Base-by-base conservation (phyloP, 92 coral and sea anemone species). In the Zoanthus sociatus region DNA sequence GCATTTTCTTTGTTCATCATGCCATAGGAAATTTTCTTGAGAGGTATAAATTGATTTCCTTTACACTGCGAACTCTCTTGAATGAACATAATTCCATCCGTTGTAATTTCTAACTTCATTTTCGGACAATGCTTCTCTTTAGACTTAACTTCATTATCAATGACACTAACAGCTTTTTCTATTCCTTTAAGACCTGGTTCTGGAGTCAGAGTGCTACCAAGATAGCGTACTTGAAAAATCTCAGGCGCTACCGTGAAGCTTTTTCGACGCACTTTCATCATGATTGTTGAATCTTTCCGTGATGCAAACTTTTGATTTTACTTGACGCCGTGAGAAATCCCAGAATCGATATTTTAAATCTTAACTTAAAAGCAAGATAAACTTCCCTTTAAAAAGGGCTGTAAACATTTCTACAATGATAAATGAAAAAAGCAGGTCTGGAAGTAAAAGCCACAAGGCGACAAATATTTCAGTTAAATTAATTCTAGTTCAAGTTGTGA, bases 171-270 rank as follows among this genome's bases (percentile, higher is more conserved):
- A 0, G 98, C 97, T 46, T 95, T 91, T 63, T 95, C 92, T 26
- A 97, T 93, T 50, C 97, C 95, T 13, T 86, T 78, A 13, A 93
- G 88, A 46, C 98, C 99, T 9, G 97, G 90, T 64, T 95, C 98
- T 8, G 86, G 88, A 17, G 95, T 91, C 3, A 76, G 77, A 30
- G 90, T 90, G 61, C 92, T 88, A 13, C 99, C 99, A 70, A 97
- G 86, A 71, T 93, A 97, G 67, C 94, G 93, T 44, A 90, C 99
- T 84, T 95, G 98, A 82, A 93, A 97, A 12, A 88, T 85, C 50
- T 90, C 89, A 50, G 86, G 91, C 13, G 93, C 84, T 44, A 97
- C 83, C 58, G 86, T 94, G 32, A 88, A 95, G 53, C 89, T 87
- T 15, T 94, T 94, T 47, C 86, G 93, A 75, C 92, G 94, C 32